These are phyloP conservation scores for Rhinoptilus africanus DNA, from an alignment of 2,113 vertebrate species.

Conservation along the genomic window DNA sequence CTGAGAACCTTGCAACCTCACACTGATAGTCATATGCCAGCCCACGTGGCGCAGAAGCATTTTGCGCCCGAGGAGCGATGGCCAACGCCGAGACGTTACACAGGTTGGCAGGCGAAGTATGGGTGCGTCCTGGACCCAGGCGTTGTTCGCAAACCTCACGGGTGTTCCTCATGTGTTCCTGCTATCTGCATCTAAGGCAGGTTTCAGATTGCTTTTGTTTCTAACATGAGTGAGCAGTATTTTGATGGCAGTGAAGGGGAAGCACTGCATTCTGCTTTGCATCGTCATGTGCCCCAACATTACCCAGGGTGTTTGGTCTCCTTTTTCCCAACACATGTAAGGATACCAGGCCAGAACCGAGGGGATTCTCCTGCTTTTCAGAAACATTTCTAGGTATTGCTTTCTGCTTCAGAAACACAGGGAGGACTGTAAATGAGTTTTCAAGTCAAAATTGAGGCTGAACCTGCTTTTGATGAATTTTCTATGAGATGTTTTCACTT, in stretches of 20 bases:
- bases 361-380: not conserved
- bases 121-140: not conserved
- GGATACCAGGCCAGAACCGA: not conserved
- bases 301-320: fast-evolving
- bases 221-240: fast-evolving
- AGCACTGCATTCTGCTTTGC: not conserved
- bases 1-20: not conserved
- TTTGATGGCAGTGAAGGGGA: fast-evolving
- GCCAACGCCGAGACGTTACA: fast-evolving
- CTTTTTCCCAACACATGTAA: not conserved
- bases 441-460: not conserved
- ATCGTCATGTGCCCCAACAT: fast-evolving
- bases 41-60: not conserved
- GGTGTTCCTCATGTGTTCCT: not conserved
- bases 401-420: not conserved
- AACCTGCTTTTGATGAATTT: not conserved
- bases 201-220: not conserved
- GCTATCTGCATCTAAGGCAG: not conserved
- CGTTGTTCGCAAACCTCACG: not conserved
- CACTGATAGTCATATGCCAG: not conserved
- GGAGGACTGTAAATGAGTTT: not conserved
- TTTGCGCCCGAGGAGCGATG: fast-evolving
- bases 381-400: not conserved
- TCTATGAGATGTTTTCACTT: not conserved
- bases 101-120: not conserved